Evolutionary conservation across 1,140 invertebrate genomes (phyloP).

Genomic region (Macrotrachela quadricornifera): DNA sequence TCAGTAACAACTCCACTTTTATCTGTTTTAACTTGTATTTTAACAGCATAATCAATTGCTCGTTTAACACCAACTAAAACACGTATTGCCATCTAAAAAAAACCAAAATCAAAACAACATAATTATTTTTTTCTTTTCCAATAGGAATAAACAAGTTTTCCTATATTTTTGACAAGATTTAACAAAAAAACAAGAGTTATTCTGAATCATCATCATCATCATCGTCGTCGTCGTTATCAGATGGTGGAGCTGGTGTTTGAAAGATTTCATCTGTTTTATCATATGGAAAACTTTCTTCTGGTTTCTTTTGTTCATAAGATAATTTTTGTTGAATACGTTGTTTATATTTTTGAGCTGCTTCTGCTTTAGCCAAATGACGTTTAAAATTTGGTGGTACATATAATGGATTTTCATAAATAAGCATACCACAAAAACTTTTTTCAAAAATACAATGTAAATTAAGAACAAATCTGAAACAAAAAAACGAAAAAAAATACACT

Average conservation of each 20-base stretch:
- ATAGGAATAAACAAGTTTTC: too few relatives aligned
- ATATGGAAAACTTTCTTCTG: slow-evolving; percentile 42
- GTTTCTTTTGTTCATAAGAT: slow-evolving; percentile 42
- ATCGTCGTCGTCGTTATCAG: too few relatives aligned
- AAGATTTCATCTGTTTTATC: slow-evolving; percentile 40
- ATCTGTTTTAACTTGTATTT: slow-evolving; percentile 88
- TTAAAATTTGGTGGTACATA: slow-evolving; percentile 64
- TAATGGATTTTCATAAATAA: slow-evolving; percentile 69
- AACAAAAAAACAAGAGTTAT: too few relatives aligned
- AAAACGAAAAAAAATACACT: neutral
- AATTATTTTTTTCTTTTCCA: too few relatives aligned
- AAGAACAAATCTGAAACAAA: slow-evolving; percentile 58
- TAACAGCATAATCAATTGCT: slow-evolving; percentile 98
- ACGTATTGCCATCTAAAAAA: slow-evolving; percentile 35
- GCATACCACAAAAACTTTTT: slow-evolving; percentile 61
- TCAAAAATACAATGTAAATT: slow-evolving; percentile 73
- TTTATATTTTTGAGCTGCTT: slow-evolving; percentile 48
- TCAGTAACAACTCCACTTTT: slow-evolving; percentile 86
- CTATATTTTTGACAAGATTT: too few relatives aligned
- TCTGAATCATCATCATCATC: too few relatives aligned
- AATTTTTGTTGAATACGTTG: slow-evolving; percentile 52
- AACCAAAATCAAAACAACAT: too few relatives aligned
- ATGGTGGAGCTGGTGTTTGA: neutral
- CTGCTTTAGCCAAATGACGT: slow-evolving; percentile 43
- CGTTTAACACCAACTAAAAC: slow-evolving; percentile 87